Conservation (phyloP, 1,140 invertebrate species). For the Drosophila bifasciata region DNA sequence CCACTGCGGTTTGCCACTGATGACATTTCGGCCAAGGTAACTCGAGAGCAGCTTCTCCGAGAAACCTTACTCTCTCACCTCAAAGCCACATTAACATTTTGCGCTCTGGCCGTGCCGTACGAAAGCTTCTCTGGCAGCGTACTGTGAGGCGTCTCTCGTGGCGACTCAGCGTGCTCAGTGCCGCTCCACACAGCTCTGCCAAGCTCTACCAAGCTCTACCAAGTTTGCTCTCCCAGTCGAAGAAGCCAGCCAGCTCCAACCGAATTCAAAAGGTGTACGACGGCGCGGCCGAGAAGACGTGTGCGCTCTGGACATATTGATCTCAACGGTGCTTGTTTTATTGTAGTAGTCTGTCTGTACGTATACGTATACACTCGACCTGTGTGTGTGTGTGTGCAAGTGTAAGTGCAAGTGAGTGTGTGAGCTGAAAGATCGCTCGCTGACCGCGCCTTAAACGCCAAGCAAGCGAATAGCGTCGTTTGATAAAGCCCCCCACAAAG, state of each 20-base stretch:
- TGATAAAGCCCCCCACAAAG: constrained; percentile 14
- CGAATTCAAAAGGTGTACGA: constrained; percentile 64
- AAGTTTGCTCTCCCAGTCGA: background rate
- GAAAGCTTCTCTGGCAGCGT: constrained; percentile 14
- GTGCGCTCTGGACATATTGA: constrained; percentile 65
- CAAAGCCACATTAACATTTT: constrained; percentile 8
- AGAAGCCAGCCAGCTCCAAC: too few relatives aligned
- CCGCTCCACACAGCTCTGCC: background rate
- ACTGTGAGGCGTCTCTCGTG: constrained; percentile 19
- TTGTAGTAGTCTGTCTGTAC: constrained; percentile 43
- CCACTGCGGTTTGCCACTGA: constrained; percentile 18
- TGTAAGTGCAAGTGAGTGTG: constrained; percentile 27
- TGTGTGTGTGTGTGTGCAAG: too few relatives aligned
- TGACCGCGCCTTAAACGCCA: constrained; percentile 78
- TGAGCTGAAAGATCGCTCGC: constrained; percentile 56
- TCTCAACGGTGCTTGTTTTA: constrained; percentile 77
- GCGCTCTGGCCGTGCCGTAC: constrained; percentile 4
- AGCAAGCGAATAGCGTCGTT: constrained; percentile 62
- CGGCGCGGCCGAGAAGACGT: constrained; percentile 64
- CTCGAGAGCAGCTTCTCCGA: constrained; percentile 12
- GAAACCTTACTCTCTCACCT: too few relatives aligned
- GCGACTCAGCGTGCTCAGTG: constrained; percentile 54
- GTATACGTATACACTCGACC: constrained; percentile 29
- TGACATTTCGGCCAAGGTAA: constrained; percentile 73
- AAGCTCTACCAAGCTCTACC: background rate